These are phyloP conservation scores for Diarsia rubi DNA, from an alignment of 2,888 invertebrate genomes.

Conservation along the genomic window DNA sequence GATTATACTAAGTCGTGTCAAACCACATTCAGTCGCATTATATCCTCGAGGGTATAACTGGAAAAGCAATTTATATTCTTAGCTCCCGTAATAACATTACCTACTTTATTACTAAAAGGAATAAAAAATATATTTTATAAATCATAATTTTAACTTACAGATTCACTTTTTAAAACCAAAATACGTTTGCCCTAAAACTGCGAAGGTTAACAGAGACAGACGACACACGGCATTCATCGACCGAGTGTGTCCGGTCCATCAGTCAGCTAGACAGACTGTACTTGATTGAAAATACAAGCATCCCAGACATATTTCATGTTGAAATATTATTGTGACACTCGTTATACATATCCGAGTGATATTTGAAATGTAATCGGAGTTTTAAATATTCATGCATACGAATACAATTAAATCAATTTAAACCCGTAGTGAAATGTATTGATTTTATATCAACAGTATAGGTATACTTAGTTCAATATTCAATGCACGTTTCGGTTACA, in stretches of 20 bases:
- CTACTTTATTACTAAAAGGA: too few relatives aligned
- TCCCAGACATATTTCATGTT: constrained; percentile 10
- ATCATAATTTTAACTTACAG: neutral
- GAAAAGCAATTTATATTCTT: too few relatives aligned
- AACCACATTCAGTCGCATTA: too few relatives aligned
- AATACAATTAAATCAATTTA: neutral
- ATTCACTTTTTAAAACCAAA: neutral
- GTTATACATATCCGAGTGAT: too few relatives aligned
- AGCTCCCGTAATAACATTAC: too few relatives aligned
- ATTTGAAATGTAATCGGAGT: neutral
- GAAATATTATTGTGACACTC: constrained; percentile 8
- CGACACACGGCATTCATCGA: neutral
- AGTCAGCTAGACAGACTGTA: constrained; percentile 8
- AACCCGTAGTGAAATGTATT: neutral
- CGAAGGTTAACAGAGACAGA: neutral
- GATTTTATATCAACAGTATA: neutral
- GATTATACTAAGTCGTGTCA: too few relatives aligned
- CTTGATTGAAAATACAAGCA: constrained; percentile 24
- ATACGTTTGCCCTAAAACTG: neutral
- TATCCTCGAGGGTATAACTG: too few relatives aligned
- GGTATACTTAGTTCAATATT: neutral
- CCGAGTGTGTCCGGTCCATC: constrained; percentile 1
- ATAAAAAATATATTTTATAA: neutral
- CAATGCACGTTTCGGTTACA: neutral
- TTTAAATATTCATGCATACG: neutral